phyloP scores from a whole-genome alignment of 2,797 vertebrate species.

The Hephaestus fuliginosus region DNA sequence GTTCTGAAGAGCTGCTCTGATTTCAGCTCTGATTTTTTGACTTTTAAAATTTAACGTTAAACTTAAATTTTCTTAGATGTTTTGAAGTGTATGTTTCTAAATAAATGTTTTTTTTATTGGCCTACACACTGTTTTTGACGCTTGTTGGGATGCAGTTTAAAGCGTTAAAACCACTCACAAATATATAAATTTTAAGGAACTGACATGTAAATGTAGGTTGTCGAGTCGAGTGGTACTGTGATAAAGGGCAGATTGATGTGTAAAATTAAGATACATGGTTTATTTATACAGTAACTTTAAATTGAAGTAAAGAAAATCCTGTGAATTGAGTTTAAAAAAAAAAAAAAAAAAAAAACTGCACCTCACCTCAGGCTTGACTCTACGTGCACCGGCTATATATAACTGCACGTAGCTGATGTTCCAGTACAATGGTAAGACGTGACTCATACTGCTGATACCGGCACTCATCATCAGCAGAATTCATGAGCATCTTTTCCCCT shows the following conservation, averaged over 20 bases:
- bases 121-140: background rate
- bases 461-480: conserved; percentile 44
- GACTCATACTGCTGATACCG: conserved; percentile 44
- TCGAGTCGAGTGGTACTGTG: background rate
- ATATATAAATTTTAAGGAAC: background rate
- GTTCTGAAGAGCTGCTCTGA: conserved; percentile 3
- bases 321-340: background rate
- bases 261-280: background rate
- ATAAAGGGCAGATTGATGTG: background rate
- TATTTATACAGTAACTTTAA: background rate
- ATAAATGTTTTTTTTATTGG: conserved; percentile 72
- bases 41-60: conserved; percentile 59
- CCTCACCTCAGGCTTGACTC: background rate
- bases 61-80: conserved; percentile 36
- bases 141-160: background rate
- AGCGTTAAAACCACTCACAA: background rate
- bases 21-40: background rate
- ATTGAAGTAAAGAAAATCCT: background rate
- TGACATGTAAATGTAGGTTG: background rate
- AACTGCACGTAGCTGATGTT: conserved; percentile 34
- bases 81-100: conserved; percentile 67
- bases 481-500: conserved; percentile 36
- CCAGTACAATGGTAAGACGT: conserved; percentile 26
- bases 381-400: background rate
- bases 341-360: background rate